A percentile compares a stretch with the other conserved stretches of the same genome.
phyloP scores from a whole-genome alignment of 2,797 vertebrate species.

The Bradypodion pumilum region DNA sequence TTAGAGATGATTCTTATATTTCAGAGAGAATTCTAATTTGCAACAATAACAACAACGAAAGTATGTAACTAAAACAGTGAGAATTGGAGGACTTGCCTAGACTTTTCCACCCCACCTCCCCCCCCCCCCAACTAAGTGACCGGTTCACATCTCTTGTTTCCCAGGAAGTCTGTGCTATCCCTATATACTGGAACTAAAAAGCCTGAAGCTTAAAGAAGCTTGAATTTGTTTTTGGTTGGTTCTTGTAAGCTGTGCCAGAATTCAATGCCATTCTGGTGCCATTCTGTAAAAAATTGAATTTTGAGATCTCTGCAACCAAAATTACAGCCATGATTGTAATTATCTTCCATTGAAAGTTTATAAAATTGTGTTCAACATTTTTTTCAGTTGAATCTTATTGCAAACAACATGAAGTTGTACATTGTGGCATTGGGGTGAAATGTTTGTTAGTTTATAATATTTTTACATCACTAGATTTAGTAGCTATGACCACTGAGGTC shows the following conservation, averaged over 20 bases:
- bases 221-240: constrained; percentile 34
- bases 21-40: neutral
- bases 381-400: constrained; percentile 55
- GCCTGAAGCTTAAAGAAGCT: constrained; percentile 28
- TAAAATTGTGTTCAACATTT: constrained; percentile 63
- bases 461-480: no score
- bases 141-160: neutral
- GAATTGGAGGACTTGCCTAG: neutral
- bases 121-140: neutral
- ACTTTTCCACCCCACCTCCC: no score
- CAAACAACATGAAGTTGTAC: constrained; percentile 62
- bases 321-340: constrained; percentile 11
- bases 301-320: constrained; percentile 62
- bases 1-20: neutral
- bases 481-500: no score
- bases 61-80: neutral
- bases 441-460: no score
- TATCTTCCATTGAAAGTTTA: constrained; percentile 60
- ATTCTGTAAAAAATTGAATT: constrained; percentile 68
- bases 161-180: constrained; percentile 1
- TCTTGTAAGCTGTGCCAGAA: constrained; percentile 23
- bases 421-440: constrained; percentile 11
- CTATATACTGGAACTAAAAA: constrained; percentile 31
- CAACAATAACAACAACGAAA: neutral
- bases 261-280: constrained; percentile 40